Base-by-base conservation (phyloP, 2,888 invertebrate species). In the Linnaemya tessellans region DNA sequence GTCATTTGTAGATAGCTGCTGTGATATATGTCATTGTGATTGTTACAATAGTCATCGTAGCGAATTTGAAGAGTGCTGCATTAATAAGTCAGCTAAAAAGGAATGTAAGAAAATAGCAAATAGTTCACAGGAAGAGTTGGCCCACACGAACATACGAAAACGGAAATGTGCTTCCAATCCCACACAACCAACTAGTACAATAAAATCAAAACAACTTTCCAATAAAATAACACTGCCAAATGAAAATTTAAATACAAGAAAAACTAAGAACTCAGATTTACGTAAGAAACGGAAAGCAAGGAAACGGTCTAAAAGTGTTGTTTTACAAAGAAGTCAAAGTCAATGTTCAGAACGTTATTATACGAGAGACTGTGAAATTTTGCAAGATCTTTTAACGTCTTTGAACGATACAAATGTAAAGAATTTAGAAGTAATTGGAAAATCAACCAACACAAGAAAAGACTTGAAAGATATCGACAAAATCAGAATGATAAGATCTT, bases 1-100 rank as follows among this genome's bases (percentile, higher is more conserved):
- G 73, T 88, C 90, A 10, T 87, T 92, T 51, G 80, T 84, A 13
- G 89, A 91, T 74, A 92, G 90, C 80, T 92, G 92, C 58, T 92
- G 92, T 84, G 91, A 91, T 68, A 91, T 92, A 81, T 92, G 92
- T 78, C 91, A 91, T 71, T 92, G 92, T 78, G 92, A 92, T 87
- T 92, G 92, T 68, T 91, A 91, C 80, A 91, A 89, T 79, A 90
- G 91, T 35, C 92, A 92, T 83, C 88, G 89, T 75, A 89, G 90
- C 83, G 77, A 88, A 43, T 46, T 18, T 11, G 89, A 89, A 60
- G 84, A 87, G 75, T 84, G 74, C 7, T 68, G 49, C 41, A 86
- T 49, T 68, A 84, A 25, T 18, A 80, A 62, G 41, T 51, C 43
- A 18, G 46, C 25, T 11, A 74, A 60, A 22, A 81, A 80, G 54